A percentile compares a stretch with the other conserved stretches of the same genome.
phyloP scores from a whole-genome alignment of 2,113 vertebrate genomes.

The Lepisosteus oculatus region DNA sequence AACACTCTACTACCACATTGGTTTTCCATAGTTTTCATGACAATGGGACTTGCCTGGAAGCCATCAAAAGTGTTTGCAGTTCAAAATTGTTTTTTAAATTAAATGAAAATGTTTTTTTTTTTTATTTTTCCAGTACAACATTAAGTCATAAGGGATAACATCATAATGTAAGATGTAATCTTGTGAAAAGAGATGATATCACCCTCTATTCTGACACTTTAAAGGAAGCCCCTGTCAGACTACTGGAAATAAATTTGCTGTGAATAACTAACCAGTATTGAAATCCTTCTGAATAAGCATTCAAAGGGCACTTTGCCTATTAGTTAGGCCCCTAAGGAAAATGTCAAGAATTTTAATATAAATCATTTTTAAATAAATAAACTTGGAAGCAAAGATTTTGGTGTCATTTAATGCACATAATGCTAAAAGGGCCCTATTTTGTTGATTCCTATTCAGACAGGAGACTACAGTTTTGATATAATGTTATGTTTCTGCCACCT shows the following conservation, averaged over 20 bases:
- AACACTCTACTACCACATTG: too few relatives aligned
- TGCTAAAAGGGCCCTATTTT: not conserved
- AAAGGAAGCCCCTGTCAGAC: slow-evolving; percentile 1
- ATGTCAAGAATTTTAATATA: not conserved
- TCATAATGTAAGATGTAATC: slow-evolving; percentile 5
- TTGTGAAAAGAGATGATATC: not conserved
- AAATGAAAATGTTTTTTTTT: not conserved
- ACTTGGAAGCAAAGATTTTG: not conserved
- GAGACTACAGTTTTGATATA: not conserved
- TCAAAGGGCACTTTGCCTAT: not conserved
- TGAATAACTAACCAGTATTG: not conserved
- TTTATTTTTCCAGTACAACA: not conserved
- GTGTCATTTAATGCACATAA: not conserved
- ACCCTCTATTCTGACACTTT: not conserved
- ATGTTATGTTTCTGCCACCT: not conserved
- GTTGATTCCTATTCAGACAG: not conserved
- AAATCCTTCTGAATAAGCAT: not conserved
- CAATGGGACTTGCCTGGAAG: not conserved
- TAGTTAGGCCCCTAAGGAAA: not conserved
- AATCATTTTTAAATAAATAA: not conserved
- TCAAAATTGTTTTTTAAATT: not conserved
- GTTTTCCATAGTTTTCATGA: too few relatives aligned
- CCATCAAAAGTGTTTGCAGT: not conserved
- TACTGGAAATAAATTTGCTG: slow-evolving; percentile 3
- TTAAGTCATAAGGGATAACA: slow-evolving; percentile 3